These are phyloP conservation scores for Neoitamus cyanurus DNA, from an alignment of 2,888 invertebrate genomes.

Conservation along the genomic window DNA sequence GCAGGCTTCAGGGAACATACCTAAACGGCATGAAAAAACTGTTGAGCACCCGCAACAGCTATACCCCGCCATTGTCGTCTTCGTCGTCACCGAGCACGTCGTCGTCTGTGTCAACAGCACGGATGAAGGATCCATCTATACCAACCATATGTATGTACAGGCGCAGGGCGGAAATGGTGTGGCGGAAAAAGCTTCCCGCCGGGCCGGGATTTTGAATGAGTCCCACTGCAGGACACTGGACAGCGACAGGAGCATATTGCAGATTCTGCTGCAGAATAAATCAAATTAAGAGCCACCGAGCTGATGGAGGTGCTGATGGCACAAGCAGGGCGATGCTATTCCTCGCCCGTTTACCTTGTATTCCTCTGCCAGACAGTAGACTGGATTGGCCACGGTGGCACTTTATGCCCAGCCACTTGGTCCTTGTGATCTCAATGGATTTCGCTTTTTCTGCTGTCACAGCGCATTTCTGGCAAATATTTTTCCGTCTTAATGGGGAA, in stretches of 20 bases:
- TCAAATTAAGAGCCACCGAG: constrained; percentile 37
- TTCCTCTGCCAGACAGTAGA: not conserved
- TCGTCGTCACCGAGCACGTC: not conserved
- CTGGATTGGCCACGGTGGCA: not conserved
- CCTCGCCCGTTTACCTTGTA: not conserved
- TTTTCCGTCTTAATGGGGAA: not conserved
- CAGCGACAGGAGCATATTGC: constrained; percentile 35
- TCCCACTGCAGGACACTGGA: constrained; percentile 28
- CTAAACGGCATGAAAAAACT: constrained; percentile 8
- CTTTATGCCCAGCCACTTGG: not conserved
- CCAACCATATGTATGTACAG: not conserved
- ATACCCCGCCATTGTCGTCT: not conserved
- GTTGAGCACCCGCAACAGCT: constrained; percentile 35
- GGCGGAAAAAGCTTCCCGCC: not conserved
- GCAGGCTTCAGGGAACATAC: not conserved
- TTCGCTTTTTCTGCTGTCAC: not conserved
- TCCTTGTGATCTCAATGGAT: not conserved
- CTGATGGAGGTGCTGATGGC: constrained; percentile 4
- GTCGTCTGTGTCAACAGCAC: constrained; percentile 22
- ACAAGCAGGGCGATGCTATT: not conserved
- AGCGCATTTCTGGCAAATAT: not conserved
- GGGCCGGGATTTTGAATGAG: not conserved
- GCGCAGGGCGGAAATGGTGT: not conserved
- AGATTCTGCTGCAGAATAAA: constrained; percentile 41
- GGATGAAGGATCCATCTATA: constrained; percentile 15